These are phyloP conservation scores for Halocynthia roretzi DNA, from an alignment of 23 tunicate species.

Conservation along the genomic window DNA sequence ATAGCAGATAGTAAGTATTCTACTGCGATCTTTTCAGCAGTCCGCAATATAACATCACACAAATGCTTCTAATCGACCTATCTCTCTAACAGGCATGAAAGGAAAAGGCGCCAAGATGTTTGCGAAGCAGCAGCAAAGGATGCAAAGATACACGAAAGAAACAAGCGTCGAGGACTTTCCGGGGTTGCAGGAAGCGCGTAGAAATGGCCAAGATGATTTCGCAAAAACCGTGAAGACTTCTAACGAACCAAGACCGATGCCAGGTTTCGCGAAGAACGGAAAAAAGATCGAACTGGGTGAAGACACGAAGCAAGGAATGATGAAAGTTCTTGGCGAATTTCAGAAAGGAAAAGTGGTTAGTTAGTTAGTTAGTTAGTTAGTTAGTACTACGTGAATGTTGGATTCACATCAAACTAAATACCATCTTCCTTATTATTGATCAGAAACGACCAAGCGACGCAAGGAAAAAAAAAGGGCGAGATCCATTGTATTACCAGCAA, in stretches of 20 bases:
- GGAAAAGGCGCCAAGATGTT: conserved; percentile 88
- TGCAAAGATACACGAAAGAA: conserved; percentile 71
- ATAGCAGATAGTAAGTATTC: conserved; percentile 62
- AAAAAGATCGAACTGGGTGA: conserved; percentile 14
- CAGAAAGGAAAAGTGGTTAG: conserved; percentile 65
- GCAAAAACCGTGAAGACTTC: background rate
- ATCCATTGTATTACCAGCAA: conserved; percentile 75
- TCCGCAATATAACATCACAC: background rate
- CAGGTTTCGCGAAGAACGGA: background rate
- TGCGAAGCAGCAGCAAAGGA: conserved; percentile 76
- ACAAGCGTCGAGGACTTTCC: conserved; percentile 35
- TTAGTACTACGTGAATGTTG: background rate
- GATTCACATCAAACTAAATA: background rate
- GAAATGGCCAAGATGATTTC: background rate
- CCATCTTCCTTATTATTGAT: background rate
- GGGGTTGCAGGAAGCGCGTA: background rate
- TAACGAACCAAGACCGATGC: background rate
- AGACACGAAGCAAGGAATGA: conserved; percentile 36
- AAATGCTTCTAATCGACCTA: background rate
- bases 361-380: conserved; percentile 36
- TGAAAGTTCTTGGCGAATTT: conserved; percentile 69
- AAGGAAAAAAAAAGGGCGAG: conserved; percentile 29
- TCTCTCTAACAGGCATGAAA: conserved; percentile 18
- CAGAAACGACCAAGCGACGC: conserved; percentile 76
- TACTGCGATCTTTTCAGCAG: background rate